A percentile compares a stretch with the other conserved stretches of the same genome.
Conservation (phyloP, 2,113 vertebrate species). For the Apaloderma vittatum region DNA sequence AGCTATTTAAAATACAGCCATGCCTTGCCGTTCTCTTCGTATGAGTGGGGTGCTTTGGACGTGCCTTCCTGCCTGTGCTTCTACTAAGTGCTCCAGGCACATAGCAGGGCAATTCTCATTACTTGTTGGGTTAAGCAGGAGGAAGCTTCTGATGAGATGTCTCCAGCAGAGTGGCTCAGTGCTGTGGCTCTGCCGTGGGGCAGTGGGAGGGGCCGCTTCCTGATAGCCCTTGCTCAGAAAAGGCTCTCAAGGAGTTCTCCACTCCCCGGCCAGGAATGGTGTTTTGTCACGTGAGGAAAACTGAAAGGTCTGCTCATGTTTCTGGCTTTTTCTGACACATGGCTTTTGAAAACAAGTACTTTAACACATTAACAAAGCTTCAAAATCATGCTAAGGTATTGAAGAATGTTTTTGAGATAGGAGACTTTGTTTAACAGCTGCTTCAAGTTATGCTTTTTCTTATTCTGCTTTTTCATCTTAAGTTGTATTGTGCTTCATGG, state of each 20-base stretch:
- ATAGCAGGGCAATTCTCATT: not conserved
- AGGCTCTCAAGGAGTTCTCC: not conserved
- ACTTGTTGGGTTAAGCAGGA: not conserved
- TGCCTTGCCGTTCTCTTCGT: not conserved
- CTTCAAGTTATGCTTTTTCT: not conserved
- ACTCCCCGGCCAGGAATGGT: not conserved
- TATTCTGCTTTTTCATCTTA: not conserved
- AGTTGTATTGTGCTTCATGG: not conserved
- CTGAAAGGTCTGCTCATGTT: not conserved
- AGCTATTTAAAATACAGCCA: not conserved
- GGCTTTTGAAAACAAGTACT: not conserved
- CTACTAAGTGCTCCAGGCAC: not conserved
- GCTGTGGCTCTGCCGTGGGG: rapidly evolving
- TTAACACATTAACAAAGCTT: not conserved
- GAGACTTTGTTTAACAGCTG: not conserved
- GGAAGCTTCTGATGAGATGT: not conserved
- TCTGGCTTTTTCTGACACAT: not conserved
- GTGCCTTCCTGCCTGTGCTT: not conserved
- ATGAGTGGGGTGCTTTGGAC: not conserved
- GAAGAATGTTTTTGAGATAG: not conserved
- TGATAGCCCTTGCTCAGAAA: not conserved
- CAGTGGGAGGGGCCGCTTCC: not conserved
- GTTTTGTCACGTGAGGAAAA: not conserved
- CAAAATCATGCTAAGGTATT: not conserved
- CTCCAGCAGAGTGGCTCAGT: not conserved